Base-by-base conservation (phyloP, 1,140 invertebrate genomes). In the Homarus americanus region DNA sequence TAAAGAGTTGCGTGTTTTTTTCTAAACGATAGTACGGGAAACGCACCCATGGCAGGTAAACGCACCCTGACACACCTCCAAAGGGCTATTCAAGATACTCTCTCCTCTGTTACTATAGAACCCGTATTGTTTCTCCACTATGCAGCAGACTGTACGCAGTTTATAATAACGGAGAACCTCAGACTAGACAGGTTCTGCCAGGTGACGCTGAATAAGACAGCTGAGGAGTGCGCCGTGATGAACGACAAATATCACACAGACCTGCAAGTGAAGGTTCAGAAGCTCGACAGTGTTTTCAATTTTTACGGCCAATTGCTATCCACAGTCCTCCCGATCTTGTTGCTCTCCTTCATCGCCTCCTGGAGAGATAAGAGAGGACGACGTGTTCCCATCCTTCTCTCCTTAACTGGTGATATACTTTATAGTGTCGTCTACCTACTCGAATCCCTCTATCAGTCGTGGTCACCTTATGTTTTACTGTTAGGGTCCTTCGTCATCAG, bases 291-390 rank as follows among this genome's bases (percentile, higher is more conserved):
- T 58, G 58, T 38, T 12, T 72, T 72, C 36, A 84, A 2, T 2
- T 84, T 84, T 34, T 69, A 84, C 53, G 82, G 72, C 1, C 72
- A 40, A n/a, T 5, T 84, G 9, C 5, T 38, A 0, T 28, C n/a
- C 34, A 84, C 34, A 9, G 20, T 41, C 38, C 41, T 84, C n/a
- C 82, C 82, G 20, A 28, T 84, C 20, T 20, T 84, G 38, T 5
- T 84, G 53, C 41, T 84, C 1, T 36, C 66, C 2, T 84, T 84
- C 82, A 40, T 84, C 34, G 82, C 82, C 20, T 84, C 82, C n/a
- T 88, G 82, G 82, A 84, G 82, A 0, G 82, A 84, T 63, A 69
- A 12, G 24, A 10, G 82, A 72, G 82, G 82, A 12, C 44, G 82
- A 5, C 58, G 53, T 20, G 20, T 69, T 12, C 82, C 66, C 0